These are phyloP conservation scores for Petrophora chlorosata DNA, from an alignment of 2,888 invertebrate species.

Conservation along the genomic window DNA sequence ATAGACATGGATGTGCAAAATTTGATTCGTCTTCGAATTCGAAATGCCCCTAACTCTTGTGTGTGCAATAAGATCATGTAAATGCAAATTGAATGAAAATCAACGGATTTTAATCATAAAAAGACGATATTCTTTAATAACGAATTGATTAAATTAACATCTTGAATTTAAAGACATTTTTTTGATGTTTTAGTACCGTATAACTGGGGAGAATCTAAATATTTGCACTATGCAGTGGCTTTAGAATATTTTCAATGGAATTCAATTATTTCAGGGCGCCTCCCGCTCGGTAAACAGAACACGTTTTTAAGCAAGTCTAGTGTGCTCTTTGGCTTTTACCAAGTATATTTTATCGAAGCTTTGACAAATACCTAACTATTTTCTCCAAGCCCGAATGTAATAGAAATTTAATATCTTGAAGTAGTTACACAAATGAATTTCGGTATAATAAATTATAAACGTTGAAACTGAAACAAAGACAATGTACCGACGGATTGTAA, in stretches of 20 bases:
- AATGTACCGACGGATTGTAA: no score
- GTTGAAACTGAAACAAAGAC: no score
- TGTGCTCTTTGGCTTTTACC: slow-evolving; percentile 9
- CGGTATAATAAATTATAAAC: no score
- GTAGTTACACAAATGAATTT: no score
- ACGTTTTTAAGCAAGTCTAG: slow-evolving; percentile 14
- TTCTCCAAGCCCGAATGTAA: not conserved
- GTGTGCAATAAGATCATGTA: not conserved
- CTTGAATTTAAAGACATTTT: not conserved
- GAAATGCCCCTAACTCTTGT: not conserved
- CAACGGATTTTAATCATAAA: not conserved
- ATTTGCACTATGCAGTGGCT: slow-evolving; percentile 7
- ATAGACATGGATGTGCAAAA: no score
- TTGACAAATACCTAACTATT: slow-evolving; percentile 6
- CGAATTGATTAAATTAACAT: slow-evolving; percentile 8
- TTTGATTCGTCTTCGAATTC: not conserved
- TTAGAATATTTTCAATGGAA: slow-evolving; percentile 7
- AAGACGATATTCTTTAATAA: not conserved
- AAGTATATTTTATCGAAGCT: not conserved
- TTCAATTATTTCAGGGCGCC: slow-evolving; percentile 15
- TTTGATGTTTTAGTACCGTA: not conserved
- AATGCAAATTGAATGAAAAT: slow-evolving; percentile 1
- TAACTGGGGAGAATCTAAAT: not conserved
- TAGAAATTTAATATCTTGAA: no score
- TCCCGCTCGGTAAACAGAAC: slow-evolving; percentile 11